Percentiles rank a stretch among this genome's conserved stretches.
Conservation (phyloP, 2,888 invertebrate genomes). For the Autographa pulchrina region DNA sequence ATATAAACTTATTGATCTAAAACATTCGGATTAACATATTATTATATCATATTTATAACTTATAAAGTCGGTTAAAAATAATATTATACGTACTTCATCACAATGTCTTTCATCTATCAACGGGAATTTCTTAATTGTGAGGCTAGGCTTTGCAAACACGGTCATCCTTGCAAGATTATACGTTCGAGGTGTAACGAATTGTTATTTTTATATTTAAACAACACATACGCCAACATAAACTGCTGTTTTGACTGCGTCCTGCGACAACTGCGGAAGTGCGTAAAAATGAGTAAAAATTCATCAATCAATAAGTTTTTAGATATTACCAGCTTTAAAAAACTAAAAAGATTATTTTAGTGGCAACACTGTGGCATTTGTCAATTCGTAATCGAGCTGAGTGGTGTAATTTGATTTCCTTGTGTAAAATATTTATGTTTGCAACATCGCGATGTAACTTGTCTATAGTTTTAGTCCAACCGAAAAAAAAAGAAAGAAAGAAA, state of each 20-base stretch:
- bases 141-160: conserved; percentile 92
- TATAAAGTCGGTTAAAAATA: no score
- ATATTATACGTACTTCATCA: conserved; percentile 72
- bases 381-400: conserved; percentile 2
- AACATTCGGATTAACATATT: conserved; percentile 17
- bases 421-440: conserved; percentile 38
- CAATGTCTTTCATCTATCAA: conserved; percentile 87
- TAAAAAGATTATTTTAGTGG: conserved; percentile 14
- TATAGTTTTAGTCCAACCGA: conserved; percentile 60
- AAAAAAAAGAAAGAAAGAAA: conserved; percentile 72
- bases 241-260: conserved; percentile 44
- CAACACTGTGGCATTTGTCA: conserved; percentile 34
- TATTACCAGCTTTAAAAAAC: conserved; percentile 56
- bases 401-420: neutral
- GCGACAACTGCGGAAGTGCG: conserved; percentile 59
- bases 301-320: conserved; percentile 50
- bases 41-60: neutral
- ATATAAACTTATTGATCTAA: neutral
- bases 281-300: conserved; percentile 52
- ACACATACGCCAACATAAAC: conserved; percentile 38
- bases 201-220: conserved; percentile 36
- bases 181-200: conserved; percentile 18
- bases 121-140: conserved; percentile 92
- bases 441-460: conserved; percentile 62
- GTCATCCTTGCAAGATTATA: conserved; percentile 89